Conservation (phyloP, 1,140 invertebrate species). For the Hyles vespertilio region DNA sequence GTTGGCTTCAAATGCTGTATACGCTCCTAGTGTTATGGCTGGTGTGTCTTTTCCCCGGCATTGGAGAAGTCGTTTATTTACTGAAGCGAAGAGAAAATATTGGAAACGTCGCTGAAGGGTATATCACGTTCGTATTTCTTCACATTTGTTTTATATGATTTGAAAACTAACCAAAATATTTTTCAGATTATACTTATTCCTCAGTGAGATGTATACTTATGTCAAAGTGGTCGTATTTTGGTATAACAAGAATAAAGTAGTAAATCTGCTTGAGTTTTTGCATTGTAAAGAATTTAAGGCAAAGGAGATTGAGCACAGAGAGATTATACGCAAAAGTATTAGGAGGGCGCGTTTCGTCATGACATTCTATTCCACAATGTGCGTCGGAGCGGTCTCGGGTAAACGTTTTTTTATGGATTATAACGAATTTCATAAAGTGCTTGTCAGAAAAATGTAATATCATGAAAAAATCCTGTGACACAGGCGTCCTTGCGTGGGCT, state of each 20-base stretch:
- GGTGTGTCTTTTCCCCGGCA: constrained; percentile 62
- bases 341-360: constrained; percentile 59
- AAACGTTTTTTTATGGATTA: constrained; percentile 13
- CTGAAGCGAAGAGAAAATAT: constrained; percentile 58
- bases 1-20: constrained; percentile 58
- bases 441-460: not conserved
- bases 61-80: constrained; percentile 66
- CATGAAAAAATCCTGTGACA: no score
- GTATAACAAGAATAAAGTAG: constrained; percentile 62
- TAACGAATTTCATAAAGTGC: constrained; percentile 1
- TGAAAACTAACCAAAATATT: not conserved
- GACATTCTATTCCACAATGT: constrained; percentile 65
- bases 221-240: constrained; percentile 69
- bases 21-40: constrained; percentile 57
- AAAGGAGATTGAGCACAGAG: constrained; percentile 53
- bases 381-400: constrained; percentile 66
- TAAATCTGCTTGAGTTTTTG: constrained; percentile 56
- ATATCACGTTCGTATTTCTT: constrained; percentile 23
- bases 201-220: constrained; percentile 72
- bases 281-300: constrained; percentile 63
- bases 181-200: constrained; percentile 69
- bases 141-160: constrained; percentile 15
- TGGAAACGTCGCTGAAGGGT: constrained; percentile 70
- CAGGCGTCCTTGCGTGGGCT: no score
- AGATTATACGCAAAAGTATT: constrained; percentile 55